phyloP scores from a whole-genome alignment of 2,797 vertebrate genomes.

The Sebastiscus albofasciatus region DNA sequence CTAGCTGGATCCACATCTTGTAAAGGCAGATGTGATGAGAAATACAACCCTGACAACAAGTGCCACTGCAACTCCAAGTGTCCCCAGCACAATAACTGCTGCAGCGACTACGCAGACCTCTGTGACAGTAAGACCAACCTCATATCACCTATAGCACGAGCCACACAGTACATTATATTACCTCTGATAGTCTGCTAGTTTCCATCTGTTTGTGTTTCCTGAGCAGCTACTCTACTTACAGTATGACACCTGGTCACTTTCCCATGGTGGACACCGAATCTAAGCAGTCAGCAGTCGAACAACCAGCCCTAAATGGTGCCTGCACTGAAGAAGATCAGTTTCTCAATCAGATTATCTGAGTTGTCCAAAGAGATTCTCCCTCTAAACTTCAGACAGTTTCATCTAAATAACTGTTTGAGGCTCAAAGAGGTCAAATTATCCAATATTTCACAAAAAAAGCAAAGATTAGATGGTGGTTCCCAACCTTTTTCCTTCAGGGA shows the following conservation, averaged over 20 bases:
- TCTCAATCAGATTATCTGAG: neutral
- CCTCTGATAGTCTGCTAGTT: neutral
- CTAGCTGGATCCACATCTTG: slow-evolving; percentile 54
- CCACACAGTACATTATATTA: neutral
- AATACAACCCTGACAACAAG: slow-evolving; percentile 64
- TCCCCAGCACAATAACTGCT: slow-evolving; percentile 66
- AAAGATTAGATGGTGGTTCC: no score
- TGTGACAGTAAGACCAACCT: slow-evolving; percentile 51
- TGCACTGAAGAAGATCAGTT: neutral
- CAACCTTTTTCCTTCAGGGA: no score
- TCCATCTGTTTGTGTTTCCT: slow-evolving; percentile 3
- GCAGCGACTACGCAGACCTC: slow-evolving; percentile 61
- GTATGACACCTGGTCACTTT: slow-evolving; percentile 47
- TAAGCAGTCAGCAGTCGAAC: neutral
- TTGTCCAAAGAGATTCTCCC: neutral
- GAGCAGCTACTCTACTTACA: neutral
- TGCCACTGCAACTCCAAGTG: slow-evolving; percentile 79
- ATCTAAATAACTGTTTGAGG: neutral
- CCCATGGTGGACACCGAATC: slow-evolving; percentile 40
- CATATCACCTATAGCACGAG: neutral
- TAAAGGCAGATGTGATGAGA: slow-evolving; percentile 68
- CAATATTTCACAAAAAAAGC: neutral
- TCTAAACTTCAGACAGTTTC: neutral
- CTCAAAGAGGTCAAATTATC: neutral
- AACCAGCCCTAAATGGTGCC: neutral